Evolutionary conservation across 2,113 vertebrate species (phyloP).

Genomic region (Lycocorax pyrrhopterus): DNA sequence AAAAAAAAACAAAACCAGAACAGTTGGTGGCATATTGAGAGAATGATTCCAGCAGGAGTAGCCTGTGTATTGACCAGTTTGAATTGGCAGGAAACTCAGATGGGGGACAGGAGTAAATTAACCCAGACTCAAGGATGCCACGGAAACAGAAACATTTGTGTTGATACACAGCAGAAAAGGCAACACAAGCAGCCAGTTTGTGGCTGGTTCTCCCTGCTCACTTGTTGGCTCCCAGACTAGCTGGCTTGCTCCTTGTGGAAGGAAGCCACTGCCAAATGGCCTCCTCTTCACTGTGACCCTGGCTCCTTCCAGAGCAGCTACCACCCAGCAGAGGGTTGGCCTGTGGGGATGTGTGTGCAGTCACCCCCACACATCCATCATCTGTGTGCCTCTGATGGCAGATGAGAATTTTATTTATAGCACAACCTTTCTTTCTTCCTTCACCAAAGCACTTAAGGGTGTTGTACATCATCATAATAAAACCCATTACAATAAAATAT

Average conservation of each 20-base stretch:
- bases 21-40: not conserved
- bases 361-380: not conserved
- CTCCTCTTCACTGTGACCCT: not conserved
- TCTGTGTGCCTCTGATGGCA: not conserved
- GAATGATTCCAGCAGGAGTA: not conserved
- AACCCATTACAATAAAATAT: slow-evolving; percentile 32
- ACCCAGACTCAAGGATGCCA: not conserved
- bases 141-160: not conserved
- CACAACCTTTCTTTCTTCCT: slow-evolving; percentile 12
- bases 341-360: not conserved
- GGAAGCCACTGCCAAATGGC: not conserved
- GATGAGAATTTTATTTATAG: slow-evolving; percentile 45
- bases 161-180: not conserved
- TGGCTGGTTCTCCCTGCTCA: not conserved
- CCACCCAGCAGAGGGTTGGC: not conserved
- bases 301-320: not conserved
- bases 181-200: not conserved
- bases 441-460: slow-evolving; percentile 25
- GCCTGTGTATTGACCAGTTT: not conserved
- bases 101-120: not conserved
- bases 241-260: not conserved
- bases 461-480: slow-evolving; percentile 26
- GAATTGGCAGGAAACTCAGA: not conserved
- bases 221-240: not conserved
- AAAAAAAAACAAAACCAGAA: not conserved